Percentiles rank a stretch among this genome's conserved stretches.
These are phyloP conservation scores for Odocoileus hemionus DNA, from an alignment of 2,113 vertebrate genomes.

Conservation along the genomic window DNA sequence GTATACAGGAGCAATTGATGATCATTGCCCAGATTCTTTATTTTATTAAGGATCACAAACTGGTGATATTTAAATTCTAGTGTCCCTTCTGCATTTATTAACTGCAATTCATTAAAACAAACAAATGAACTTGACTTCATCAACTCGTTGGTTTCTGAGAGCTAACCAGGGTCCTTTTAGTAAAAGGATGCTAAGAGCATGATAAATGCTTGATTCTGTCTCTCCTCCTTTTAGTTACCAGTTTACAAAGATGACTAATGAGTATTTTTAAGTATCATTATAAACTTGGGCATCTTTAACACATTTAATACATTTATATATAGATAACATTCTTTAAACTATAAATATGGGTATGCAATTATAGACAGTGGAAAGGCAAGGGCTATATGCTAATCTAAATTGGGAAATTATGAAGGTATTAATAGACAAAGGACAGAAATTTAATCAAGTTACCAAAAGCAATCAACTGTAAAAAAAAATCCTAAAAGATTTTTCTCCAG, in stretches of 20 bases:
- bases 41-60: not conserved
- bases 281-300: not conserved
- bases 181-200: not conserved
- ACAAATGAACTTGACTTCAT: not conserved
- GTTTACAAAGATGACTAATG: not conserved
- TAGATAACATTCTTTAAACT: not conserved
- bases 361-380: not conserved
- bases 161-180: not conserved
- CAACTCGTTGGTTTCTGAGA: not conserved
- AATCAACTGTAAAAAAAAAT: not conserved
- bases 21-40: not conserved
- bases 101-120: conserved; percentile 5
- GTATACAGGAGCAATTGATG: not conserved
- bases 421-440: not conserved
- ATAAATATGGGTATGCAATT: not conserved
- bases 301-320: not conserved
- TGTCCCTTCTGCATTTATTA: not conserved
- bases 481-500: not conserved
- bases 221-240: not conserved
- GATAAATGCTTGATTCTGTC: not conserved
- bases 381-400: not conserved
- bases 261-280: conserved; percentile 7
- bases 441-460: not conserved
- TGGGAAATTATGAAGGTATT: not conserved
- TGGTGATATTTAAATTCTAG: not conserved